Percentiles rank a stretch among this genome's conserved stretches.
Conservation (phyloP, 2,888 invertebrate species). For the Scaptomyza reducta region DNA sequence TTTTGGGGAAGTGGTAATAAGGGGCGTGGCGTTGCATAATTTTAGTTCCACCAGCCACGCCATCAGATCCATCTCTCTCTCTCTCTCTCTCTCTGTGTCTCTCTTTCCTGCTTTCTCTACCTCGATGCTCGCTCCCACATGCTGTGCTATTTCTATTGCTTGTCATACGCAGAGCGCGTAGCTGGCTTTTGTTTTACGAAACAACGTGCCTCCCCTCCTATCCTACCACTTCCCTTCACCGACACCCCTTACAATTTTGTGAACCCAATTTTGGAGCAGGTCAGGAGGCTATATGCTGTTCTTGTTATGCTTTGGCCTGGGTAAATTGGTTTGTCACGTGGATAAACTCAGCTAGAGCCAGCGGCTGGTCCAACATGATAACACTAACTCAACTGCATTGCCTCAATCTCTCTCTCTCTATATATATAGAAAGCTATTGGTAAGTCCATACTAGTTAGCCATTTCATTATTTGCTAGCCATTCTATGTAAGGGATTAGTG, state of each 20-base stretch:
- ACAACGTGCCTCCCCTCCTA: slow-evolving; percentile 4
- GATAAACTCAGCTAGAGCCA: background rate
- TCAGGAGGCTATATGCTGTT: slow-evolving; percentile 3
- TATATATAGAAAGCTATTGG: background rate
- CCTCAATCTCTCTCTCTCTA: background rate
- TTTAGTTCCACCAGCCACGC: slow-evolving; percentile 73
- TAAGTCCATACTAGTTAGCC: background rate
- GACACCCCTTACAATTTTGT: slow-evolving; percentile 3
- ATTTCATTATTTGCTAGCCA: background rate
- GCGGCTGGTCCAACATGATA: background rate
- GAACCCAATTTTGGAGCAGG: background rate
- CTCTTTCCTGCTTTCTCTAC: slow-evolving; percentile 4
- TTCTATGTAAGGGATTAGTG: no score
- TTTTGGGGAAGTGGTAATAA: slow-evolving; percentile 7
- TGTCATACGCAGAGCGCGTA: slow-evolving; percentile 61
- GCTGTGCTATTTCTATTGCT: slow-evolving; percentile 53
- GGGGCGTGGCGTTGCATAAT: slow-evolving; percentile 78
- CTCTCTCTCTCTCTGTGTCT: background rate
- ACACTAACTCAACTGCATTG: background rate
- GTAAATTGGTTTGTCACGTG: slow-evolving; percentile 12
- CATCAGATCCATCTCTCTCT: slow-evolving; percentile 9
- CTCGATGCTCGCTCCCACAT: background rate
- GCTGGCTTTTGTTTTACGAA: slow-evolving; percentile 57
- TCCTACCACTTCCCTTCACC: background rate
- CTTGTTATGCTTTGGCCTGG: slow-evolving; percentile 6